These are phyloP conservation scores for Tachyglossus aculeatus DNA, from an alignment of 2,797 vertebrate species.

Conservation along the genomic window DNA sequence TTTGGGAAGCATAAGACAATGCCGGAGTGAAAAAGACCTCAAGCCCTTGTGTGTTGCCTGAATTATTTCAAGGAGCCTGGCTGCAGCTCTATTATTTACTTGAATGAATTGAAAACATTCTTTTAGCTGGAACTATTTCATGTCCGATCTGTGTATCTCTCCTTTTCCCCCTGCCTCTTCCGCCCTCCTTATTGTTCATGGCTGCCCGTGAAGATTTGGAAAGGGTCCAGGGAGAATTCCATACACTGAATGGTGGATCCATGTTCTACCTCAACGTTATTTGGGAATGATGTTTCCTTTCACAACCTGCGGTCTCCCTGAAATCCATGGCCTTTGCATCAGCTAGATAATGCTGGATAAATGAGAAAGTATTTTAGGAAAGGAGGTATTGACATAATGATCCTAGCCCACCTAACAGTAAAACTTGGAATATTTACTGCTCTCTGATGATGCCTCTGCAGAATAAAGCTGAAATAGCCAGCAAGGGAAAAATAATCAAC, in stretches of 20 bases:
- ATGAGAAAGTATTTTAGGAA: background rate
- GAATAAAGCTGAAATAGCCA: background rate
- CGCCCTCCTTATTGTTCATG: background rate
- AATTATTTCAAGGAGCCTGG: background rate
- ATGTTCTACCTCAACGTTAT: background rate
- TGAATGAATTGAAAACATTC: background rate
- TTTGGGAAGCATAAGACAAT: constrained; percentile 22
- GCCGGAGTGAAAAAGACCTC: background rate
- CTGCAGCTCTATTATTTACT: constrained; percentile 7
- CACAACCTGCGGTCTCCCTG: background rate
- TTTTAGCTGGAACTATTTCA: background rate
- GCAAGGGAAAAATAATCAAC: constrained; percentile 6
- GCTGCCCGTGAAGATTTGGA: constrained; percentile 6
- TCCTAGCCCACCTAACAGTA: background rate
- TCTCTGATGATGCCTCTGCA: background rate
- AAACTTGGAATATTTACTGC: background rate
- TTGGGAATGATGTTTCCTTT: constrained; percentile 14
- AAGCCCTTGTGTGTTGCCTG: background rate
- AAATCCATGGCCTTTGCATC: constrained; percentile 10
- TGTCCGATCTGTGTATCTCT: background rate
- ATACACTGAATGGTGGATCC: background rate
- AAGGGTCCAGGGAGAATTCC: background rate
- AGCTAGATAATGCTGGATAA: constrained; percentile 25
- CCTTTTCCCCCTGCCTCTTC: background rate
- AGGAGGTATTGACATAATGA: background rate